Evolutionary conservation across 2,888 invertebrate genomes (phyloP).

Genomic region (Ophion ellenae): DNA sequence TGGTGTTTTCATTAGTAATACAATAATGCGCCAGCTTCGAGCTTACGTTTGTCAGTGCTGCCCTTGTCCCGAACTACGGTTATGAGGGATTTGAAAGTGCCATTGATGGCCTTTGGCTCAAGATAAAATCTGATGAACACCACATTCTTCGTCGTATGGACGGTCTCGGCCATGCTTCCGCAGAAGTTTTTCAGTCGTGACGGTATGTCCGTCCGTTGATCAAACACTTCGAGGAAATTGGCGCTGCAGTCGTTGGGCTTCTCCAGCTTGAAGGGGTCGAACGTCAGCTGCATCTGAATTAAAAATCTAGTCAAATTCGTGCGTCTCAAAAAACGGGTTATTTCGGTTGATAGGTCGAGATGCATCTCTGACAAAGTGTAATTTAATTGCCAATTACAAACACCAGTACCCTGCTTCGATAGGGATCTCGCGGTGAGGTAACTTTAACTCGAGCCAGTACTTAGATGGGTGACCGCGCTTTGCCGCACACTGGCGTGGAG

Average conservation of each 20-base stretch:
- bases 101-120: conserved; percentile 86
- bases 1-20: not conserved
- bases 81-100: conserved; percentile 89
- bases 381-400: not conserved
- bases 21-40: not conserved
- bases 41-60: conserved; percentile 83
- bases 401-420: not conserved
- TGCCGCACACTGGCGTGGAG: too few relatives aligned
- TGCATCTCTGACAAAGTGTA: too few relatives aligned
- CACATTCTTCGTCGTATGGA: conserved; percentile 88
- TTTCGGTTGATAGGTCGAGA: not conserved
- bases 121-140: conserved; percentile 91
- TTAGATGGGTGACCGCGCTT: not conserved
- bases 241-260: conserved; percentile 91
- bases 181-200: conserved; percentile 90
- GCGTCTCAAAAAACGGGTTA: not conserved
- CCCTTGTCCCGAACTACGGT: conserved; percentile 89
- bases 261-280: conserved; percentile 87
- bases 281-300: conserved; percentile 88
- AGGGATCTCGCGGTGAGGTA: too few relatives aligned
- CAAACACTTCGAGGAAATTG: conserved; percentile 91
- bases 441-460: not conserved
- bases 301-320: conserved; percentile 34
- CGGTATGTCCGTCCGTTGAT: conserved; percentile 86
- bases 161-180: conserved; percentile 93